These are phyloP conservation scores for Ornithoptera priamus DNA, from an alignment of 2,888 invertebrate species.

Conservation along the genomic window DNA sequence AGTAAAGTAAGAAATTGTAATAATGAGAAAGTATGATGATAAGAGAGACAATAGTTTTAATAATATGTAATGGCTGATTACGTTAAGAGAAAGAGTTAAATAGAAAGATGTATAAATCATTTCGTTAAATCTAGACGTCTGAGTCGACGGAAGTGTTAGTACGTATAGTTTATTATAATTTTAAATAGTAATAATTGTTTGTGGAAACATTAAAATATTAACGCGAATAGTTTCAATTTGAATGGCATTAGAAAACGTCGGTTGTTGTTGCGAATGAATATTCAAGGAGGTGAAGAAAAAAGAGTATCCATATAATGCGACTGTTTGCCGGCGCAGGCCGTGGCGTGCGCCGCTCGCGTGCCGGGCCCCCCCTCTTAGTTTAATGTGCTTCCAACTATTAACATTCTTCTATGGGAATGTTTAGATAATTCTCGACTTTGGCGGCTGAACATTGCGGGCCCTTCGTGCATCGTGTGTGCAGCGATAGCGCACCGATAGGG, in stretches of 20 bases:
- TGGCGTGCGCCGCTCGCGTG: constrained; percentile 69
- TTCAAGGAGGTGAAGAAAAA: constrained; percentile 11
- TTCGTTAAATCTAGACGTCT: too few species aligned
- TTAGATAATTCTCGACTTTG: constrained; percentile 61
- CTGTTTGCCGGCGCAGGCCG: not conserved
- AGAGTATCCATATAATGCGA: constrained; percentile 8
- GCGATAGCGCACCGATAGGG: constrained; percentile 33
- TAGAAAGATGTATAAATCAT: too few species aligned
- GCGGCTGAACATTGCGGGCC: constrained; percentile 35
- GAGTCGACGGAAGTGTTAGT: too few species aligned
- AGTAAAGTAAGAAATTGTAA: too few species aligned
- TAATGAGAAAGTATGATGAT: too few species aligned
- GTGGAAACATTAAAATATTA: too few species aligned
- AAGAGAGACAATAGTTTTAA: too few species aligned
- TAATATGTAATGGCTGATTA: too few species aligned
- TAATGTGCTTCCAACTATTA: constrained; percentile 71
- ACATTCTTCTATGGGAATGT: constrained; percentile 75
- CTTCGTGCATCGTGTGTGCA: constrained; percentile 35
- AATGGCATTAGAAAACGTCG: not conserved
- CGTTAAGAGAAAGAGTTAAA: too few species aligned
- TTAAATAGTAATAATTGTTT: too few species aligned
- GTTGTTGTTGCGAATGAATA: constrained; percentile 6
- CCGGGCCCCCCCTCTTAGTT: constrained; percentile 48
- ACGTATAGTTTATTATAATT: too few species aligned
- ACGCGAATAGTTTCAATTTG: too few species aligned